Evolutionary conservation across 2,888 invertebrate species (phyloP).

Genomic region (Epirrhoe alternata): DNA sequence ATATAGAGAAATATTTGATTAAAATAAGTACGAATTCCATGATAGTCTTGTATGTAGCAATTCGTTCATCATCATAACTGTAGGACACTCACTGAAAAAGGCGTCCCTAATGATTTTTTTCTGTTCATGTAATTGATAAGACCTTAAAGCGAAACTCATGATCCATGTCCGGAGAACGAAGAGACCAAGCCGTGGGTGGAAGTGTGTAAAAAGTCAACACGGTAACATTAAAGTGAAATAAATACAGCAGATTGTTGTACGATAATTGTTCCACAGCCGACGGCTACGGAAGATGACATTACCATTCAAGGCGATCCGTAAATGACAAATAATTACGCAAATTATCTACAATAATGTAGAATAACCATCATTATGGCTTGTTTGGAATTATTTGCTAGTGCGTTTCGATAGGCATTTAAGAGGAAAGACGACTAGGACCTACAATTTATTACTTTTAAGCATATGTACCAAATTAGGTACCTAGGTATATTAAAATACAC

Average conservation of each 20-base stretch:
- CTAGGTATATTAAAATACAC: too few relatives aligned
- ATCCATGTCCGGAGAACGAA: neutral
- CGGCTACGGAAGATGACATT: conserved; percentile 63
- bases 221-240: conserved; percentile 11
- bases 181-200: neutral
- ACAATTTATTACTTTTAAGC: neutral
- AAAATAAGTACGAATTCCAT: too few relatives aligned
- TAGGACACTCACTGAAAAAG: too few relatives aligned
- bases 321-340: conserved; percentile 66
- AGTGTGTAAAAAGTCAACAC: neutral
- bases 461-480: too few relatives aligned
- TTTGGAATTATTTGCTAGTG: conserved; percentile 61
- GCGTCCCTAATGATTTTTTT: neutral
- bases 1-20: too few relatives aligned
- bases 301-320: conserved; percentile 58
- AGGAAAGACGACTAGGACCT: conserved; percentile 16
- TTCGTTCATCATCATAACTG: too few relatives aligned
- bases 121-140: too few relatives aligned
- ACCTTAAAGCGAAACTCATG: neutral
- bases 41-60: too few relatives aligned
- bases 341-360: conserved; percentile 54
- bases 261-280: conserved; percentile 50
- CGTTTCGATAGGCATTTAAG: conserved; percentile 32
- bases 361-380: conserved; percentile 57
- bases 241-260: conserved; percentile 31